A percentile compares a stretch with the other conserved stretches of the same genome.
Evolutionary conservation across 2,888 invertebrate species (phyloP).

Genomic region (Eilema griseolum): DNA sequence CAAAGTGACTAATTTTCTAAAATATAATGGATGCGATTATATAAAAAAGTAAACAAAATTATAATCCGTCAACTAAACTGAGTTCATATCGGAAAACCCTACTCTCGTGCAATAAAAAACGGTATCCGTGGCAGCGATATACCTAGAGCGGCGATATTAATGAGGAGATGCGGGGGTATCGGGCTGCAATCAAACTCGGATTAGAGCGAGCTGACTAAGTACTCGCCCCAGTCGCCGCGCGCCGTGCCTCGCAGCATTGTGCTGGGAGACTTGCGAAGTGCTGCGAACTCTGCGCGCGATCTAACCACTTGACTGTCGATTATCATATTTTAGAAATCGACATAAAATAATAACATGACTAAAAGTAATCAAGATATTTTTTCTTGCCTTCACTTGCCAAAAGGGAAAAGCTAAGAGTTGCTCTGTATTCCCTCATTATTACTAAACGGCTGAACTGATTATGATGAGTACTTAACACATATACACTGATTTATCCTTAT

Average conservation of each 20-base stretch:
- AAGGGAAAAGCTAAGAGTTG: too few relatives aligned
- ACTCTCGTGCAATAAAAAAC: slow-evolving; percentile 41
- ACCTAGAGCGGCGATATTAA: slow-evolving; percentile 54
- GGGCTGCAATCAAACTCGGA: slow-evolving; percentile 65
- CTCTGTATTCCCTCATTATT: too few relatives aligned
- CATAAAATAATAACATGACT: too few relatives aligned
- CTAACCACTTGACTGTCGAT: not conserved
- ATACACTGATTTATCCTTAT: too few relatives aligned
- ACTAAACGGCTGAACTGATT: too few relatives aligned
- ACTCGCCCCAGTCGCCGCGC: slow-evolving; percentile 26
- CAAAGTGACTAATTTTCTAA: too few relatives aligned
- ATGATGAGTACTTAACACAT: too few relatives aligned
- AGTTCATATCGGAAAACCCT: slow-evolving; percentile 2
- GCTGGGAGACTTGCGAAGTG: slow-evolving; percentile 12
- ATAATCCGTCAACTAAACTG: slow-evolving; percentile 5
- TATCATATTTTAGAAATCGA: too few relatives aligned
- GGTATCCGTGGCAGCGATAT: not conserved
- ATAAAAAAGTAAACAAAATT: not conserved
- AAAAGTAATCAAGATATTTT: too few relatives aligned
- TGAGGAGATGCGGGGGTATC: slow-evolving; percentile 52
- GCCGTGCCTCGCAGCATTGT: slow-evolving; percentile 31
- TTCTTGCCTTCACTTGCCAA: too few relatives aligned
- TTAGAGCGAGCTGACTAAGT: slow-evolving; percentile 59
- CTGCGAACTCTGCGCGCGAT: not conserved
- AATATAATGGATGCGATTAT: not conserved